phyloP scores from a whole-genome alignment of 2,888 invertebrate genomes.

The Ormyrus rosae region DNA sequence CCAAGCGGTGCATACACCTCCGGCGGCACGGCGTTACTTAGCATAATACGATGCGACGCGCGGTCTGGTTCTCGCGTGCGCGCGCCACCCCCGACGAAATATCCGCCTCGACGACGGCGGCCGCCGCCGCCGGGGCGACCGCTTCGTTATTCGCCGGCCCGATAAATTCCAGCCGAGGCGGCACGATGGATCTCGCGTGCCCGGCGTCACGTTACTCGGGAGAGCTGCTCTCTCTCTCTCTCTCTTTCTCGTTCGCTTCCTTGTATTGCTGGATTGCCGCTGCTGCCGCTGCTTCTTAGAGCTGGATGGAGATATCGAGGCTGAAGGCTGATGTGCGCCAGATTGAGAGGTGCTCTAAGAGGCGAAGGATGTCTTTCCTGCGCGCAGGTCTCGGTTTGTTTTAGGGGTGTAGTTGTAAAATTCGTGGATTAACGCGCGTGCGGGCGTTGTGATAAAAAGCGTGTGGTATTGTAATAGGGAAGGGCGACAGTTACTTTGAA shows the following conservation, averaged over 20 bases:
- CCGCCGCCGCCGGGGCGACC: conserved; percentile 3
- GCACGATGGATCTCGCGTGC: conserved; percentile 48
- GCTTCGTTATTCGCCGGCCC: conserved; percentile 23
- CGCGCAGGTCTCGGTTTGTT: conserved; percentile 4
- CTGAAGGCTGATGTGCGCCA: neutral
- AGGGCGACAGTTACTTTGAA: too few species aligned
- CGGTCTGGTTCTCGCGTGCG: conserved; percentile 7
- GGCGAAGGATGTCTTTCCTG: neutral
- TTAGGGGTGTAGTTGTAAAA: too few species aligned
- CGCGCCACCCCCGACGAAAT: conserved; percentile 4
- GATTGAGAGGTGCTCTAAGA: too few species aligned
- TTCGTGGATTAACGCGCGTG: too few species aligned
- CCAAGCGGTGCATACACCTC: too few species aligned
- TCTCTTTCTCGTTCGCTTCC: neutral
- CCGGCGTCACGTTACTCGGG: conserved; percentile 40
- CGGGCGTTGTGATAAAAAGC: too few species aligned
- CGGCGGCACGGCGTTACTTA: conserved; percentile 6
- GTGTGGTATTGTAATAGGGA: too few species aligned
- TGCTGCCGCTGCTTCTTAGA: neutral
- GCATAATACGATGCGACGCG: conserved; percentile 44
- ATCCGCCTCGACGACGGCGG: neutral
- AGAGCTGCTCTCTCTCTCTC: neutral
- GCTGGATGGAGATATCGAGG: neutral
- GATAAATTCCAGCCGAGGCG: conserved; percentile 44
- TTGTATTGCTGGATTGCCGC: conserved; percentile 2